These are phyloP conservation scores for Podilymbus podiceps DNA, from an alignment of 2,113 vertebrate species.

Conservation along the genomic window DNA sequence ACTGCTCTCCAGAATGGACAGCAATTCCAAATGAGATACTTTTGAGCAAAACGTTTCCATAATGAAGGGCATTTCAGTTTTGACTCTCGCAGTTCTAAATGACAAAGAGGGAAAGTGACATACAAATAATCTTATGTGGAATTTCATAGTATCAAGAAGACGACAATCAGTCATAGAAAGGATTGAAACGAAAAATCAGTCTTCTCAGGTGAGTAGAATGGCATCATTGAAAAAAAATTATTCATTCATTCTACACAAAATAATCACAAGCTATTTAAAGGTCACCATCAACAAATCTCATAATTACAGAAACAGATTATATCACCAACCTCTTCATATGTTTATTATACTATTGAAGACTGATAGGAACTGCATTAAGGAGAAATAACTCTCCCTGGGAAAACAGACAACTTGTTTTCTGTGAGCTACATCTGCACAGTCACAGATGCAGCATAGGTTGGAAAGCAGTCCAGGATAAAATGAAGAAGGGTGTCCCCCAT, in stretches of 20 bases:
- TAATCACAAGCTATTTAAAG: not conserved
- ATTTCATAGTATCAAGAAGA: not conserved
- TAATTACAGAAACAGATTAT: not conserved
- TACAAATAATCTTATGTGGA: not conserved
- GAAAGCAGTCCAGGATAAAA: not conserved
- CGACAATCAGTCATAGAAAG: not conserved
- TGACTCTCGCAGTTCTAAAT: constrained; percentile 84
- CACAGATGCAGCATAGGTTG: not conserved
- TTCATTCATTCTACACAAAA: not conserved
- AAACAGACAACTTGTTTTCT: not conserved
- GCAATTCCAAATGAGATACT: constrained; percentile 89
- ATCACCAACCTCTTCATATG: not conserved
- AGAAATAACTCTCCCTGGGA: not conserved
- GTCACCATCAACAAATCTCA: not conserved
- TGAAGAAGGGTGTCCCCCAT: not conserved
- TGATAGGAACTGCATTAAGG: not conserved
- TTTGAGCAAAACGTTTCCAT: constrained; percentile 78
- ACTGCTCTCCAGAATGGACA: constrained; percentile 80
- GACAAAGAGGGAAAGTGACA: not conserved
- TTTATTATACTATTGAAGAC: not conserved
- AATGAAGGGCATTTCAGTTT: constrained; percentile 82
- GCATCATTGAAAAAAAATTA: not conserved
- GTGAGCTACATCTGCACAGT: not conserved
- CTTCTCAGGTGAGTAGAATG: not conserved
- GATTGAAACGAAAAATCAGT: not conserved